These are phyloP conservation scores for Cryptosula pallasiana DNA, from an alignment of 2,888 invertebrate genomes.

Conservation along the genomic window DNA sequence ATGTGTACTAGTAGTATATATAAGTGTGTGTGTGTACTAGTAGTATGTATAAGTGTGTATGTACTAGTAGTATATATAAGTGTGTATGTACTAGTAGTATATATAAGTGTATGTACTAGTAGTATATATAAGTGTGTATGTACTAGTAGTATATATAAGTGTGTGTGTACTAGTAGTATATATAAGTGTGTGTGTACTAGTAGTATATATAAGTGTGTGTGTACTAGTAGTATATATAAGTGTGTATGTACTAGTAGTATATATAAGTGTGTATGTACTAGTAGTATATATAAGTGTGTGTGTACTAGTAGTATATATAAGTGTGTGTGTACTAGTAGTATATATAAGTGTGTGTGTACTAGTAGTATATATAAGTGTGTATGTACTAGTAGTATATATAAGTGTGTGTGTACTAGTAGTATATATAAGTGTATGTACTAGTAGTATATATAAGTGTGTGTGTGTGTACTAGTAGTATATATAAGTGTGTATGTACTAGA, in stretches of 20 bases:
- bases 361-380: slow-evolving; percentile 57
- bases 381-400: too few relatives aligned
- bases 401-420: background rate
- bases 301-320: background rate
- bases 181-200: background rate
- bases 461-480: too few relatives aligned
- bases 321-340: background rate
- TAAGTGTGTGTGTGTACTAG: background rate
- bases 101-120: background rate
- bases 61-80: too few relatives aligned
- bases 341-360: too few relatives aligned
- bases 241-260: too few relatives aligned
- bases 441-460: slow-evolving; percentile 53
- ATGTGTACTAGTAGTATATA: background rate
- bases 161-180: too few relatives aligned
- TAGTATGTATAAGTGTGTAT: slow-evolving; percentile 34
- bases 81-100: background rate
- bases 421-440: background rate
- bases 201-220: background rate
- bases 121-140: background rate
- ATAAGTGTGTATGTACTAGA: background rate
- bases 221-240: background rate
- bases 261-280: slow-evolving; percentile 58
- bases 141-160: too few relatives aligned
- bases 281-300: too few relatives aligned